Percentiles rank a stretch among this genome's conserved stretches.
Conservation (phyloP, 2,113 vertebrate species). For the Notothenia rossii region DNA sequence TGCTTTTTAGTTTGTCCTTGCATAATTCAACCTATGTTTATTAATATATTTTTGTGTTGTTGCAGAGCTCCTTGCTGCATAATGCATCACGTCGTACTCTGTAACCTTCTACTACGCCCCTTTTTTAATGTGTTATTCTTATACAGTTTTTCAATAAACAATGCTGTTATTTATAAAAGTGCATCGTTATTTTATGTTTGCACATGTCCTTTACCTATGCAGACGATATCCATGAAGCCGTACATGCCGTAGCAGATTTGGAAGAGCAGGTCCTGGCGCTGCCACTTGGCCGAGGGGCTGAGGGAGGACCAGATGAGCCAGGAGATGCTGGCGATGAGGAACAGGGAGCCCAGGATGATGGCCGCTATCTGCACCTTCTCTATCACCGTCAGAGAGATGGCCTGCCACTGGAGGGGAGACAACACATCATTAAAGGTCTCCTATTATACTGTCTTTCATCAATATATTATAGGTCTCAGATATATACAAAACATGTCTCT, state of each 20-base stretch:
- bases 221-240: constrained; percentile 97
- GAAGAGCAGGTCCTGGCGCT: constrained; percentile 95
- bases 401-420: constrained; percentile 88
- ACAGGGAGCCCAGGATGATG: constrained; percentile 94
- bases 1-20: constrained; percentile 58
- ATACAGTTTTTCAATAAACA: not conserved
- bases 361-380: constrained; percentile 97
- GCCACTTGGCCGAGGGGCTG: constrained; percentile 97
- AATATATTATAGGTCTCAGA: too few species aligned
- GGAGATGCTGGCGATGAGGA: constrained; percentile 96
- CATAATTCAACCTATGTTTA: constrained; percentile 52
- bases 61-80: constrained; percentile 37
- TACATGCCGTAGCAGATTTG: constrained; percentile 98
- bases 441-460: too few species aligned
- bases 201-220: constrained; percentile 87
- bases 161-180: not conserved
- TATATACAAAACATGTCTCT: too few species aligned
- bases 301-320: constrained; percentile 97
- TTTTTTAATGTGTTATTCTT: not conserved
- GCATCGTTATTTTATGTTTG: not conserved
- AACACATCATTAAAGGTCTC: not conserved
- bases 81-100: constrained; percentile 11
- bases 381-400: constrained; percentile 95
- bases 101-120: not conserved
- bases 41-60: constrained; percentile 36